Evolutionary conservation across 2,113 vertebrate species (phyloP), one percentile per base, ranked within the genome.

Genomic region (Aplodontia rufa): DNA sequence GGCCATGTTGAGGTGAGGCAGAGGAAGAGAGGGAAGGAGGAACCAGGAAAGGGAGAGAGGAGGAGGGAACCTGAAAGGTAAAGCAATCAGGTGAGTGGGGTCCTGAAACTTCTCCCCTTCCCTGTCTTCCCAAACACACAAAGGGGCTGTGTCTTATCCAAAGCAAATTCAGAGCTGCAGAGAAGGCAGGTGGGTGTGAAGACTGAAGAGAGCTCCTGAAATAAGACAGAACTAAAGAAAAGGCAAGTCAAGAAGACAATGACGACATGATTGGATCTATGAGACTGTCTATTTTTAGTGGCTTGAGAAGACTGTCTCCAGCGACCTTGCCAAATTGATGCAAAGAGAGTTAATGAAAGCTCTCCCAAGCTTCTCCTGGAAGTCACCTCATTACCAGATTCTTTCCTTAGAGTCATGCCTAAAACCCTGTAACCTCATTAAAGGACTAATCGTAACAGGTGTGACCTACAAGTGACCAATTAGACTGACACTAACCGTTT

Each of bases 271-370:
- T 69, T 90, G 90, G 66, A 81, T 96, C 84, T 69, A 51, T 6
- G 72, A 93, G 66, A 83, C 49, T 42, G 22, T 80, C 83, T 72
- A 86, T 90, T 96, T 96, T 93, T 89, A 92, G 92, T 51, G 30
- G 45, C 72, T 60, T 82, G 42, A 85, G 87, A 84, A 81, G 84
- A 80, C 32, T 69, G 26, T 66, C 83, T 62, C 26, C 53, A 62
- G 53, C 5, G 78, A 92, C 90, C 85, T 89, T 69, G 72, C 87
- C 94, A 84, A 90, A 82, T 76, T 60, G 76, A 90, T 66, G 76
- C 62, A 93, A 66, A 83, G 51, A n/a, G n/a, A 92, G 81, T 64
- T 93, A 75, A 90, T 68, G 85, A 88, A 81, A 16, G 22, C 92
- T 79, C 69, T 89, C 75, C 53, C 40, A 2, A 8, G 74, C 64